Evolutionary conservation across 2,888 invertebrate species (phyloP).

Genomic region (Tridacna crocea): DNA sequence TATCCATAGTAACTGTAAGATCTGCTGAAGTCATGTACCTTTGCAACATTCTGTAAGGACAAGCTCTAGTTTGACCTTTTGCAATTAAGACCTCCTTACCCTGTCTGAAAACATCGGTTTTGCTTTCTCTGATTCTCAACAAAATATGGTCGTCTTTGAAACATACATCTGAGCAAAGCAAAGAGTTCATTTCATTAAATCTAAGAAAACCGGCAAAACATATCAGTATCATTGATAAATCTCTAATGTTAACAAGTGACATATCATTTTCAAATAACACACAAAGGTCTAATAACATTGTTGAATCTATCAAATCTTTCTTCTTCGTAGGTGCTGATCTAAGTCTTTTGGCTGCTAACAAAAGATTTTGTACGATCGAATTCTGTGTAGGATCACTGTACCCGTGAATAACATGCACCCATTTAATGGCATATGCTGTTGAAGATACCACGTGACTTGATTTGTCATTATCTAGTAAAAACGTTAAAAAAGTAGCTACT

Average conservation of each 20-base stretch:
- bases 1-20: background rate
- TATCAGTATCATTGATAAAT: slow-evolving; percentile 27
- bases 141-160: slow-evolving; percentile 15
- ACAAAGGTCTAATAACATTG: background rate
- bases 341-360: slow-evolving; percentile 24
- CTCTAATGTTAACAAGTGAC: slow-evolving; percentile 14
- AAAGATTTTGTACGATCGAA: slow-evolving; percentile 7
- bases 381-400: slow-evolving; percentile 29
- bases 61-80: slow-evolving; percentile 32
- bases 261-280: background rate
- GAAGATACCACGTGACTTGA: background rate
- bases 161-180: slow-evolving; percentile 18
- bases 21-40: slow-evolving; percentile 18
- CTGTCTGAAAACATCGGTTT: slow-evolving; percentile 34
- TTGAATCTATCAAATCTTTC: slow-evolving; percentile 12
- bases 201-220: slow-evolving; percentile 33
- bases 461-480: background rate
- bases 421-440: slow-evolving; percentile 28
- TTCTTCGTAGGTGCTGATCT: slow-evolving; percentile 10
- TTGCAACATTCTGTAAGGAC: slow-evolving; percentile 32
- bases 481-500: slow-evolving; percentile 5
- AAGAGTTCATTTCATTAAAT: slow-evolving; percentile 14
- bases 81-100: slow-evolving; percentile 30
- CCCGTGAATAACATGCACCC: slow-evolving; percentile 33
- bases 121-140: slow-evolving; percentile 27